phyloP scores from a whole-genome alignment of 1,140 invertebrate genomes.

The Drosophila orena region DNA sequence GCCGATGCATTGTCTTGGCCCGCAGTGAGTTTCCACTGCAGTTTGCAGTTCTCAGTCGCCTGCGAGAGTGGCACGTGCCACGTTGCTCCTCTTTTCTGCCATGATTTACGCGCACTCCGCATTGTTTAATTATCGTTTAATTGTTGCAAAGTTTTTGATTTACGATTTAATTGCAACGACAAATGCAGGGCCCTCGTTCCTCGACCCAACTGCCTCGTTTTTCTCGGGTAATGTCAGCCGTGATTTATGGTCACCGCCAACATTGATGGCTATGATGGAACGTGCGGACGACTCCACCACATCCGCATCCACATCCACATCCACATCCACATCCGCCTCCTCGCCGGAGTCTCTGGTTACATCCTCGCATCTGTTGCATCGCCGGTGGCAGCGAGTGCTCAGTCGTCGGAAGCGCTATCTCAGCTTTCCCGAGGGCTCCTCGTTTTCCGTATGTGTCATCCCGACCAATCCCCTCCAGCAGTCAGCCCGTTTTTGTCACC shows the following conservation, averaged over 20 bases:
- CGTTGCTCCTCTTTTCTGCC: conserved; percentile 22
- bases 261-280: conserved; percentile 73
- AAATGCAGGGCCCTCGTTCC: conserved; percentile 50
- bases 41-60: conserved; percentile 25
- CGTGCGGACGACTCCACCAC: conserved; percentile 44
- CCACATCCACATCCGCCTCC: conserved; percentile 6
- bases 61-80: conserved; percentile 36
- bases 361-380: conserved; percentile 24
- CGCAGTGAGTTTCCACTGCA: conserved; percentile 17
- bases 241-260: conserved; percentile 65
- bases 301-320: conserved; percentile 7
- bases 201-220: background rate
- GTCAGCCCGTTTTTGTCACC: conserved; percentile 26
- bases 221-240: conserved; percentile 24
- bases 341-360: conserved; percentile 7
- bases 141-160: conserved; percentile 81
- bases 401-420: conserved; percentile 81
- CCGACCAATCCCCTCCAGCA: background rate
- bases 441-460: conserved; percentile 73
- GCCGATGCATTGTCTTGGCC: conserved; percentile 39
- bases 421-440: conserved; percentile 84
- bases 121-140: conserved; percentile 83
- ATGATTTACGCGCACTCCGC: conserved; percentile 71
- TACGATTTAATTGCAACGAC: conserved; percentile 80
- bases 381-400: conserved; percentile 44